Conservation (phyloP, 2,888 invertebrate genomes). For the Drosophila hawaiiensis region DNA sequence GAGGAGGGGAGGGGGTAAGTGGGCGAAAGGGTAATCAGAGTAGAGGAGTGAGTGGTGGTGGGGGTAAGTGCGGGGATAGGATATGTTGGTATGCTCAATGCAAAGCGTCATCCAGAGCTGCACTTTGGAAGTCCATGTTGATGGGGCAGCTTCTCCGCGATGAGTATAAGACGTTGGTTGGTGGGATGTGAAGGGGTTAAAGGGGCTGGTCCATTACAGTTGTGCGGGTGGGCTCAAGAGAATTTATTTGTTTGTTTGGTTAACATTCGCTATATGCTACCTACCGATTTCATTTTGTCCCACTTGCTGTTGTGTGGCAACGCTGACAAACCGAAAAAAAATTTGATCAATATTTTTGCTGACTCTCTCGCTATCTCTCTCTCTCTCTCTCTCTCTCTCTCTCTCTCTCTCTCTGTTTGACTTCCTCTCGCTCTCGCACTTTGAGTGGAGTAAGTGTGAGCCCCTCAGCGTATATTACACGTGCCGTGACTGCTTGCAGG, state of each 20-base stretch:
- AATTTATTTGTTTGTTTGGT: slow-evolving; percentile 57
- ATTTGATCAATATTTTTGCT: slow-evolving; percentile 74
- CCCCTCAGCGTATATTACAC: slow-evolving; percentile 28
- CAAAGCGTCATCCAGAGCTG: slow-evolving; percentile 28
- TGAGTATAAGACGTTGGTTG: background rate
- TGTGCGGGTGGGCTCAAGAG: slow-evolving; percentile 9
- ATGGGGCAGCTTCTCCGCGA: slow-evolving; percentile 22
- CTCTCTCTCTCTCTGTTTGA: background rate
- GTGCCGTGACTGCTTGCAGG: slow-evolving; percentile 68
- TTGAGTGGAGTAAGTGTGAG: background rate
- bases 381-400: background rate
- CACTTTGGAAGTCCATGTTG: slow-evolving; percentile 26
- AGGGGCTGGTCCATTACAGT: slow-evolving; percentile 41
- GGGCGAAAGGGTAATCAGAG: background rate
- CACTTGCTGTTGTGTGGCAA: slow-evolving; percentile 65
- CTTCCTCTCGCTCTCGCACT: background rate
- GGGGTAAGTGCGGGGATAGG: background rate
- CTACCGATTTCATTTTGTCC: slow-evolving; percentile 52
- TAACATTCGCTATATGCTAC: slow-evolving; percentile 38
- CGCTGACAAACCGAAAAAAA: slow-evolving; percentile 61
- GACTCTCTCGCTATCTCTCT: slow-evolving; percentile 2
- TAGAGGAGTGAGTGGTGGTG: background rate
- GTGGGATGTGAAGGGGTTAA: background rate
- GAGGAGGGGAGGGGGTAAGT: no score
- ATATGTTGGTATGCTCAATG: slow-evolving; percentile 25